phyloP scores from a whole-genome alignment of 2,888 invertebrate genomes.

The Ichneumoninae sp. region DNA sequence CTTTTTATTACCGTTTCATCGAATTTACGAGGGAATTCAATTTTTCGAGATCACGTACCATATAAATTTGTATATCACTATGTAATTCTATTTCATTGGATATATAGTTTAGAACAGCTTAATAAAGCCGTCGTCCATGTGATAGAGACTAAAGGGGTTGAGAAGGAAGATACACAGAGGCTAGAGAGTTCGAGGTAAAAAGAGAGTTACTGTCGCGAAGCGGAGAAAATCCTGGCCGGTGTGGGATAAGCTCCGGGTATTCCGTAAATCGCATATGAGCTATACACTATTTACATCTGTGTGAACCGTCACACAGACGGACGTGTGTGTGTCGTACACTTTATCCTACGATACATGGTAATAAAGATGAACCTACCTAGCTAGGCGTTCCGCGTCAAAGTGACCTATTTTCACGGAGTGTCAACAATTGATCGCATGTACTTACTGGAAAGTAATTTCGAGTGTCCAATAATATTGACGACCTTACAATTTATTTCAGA shows the following conservation, averaged over 20 bases:
- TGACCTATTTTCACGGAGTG: background rate
- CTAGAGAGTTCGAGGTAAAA: conserved; percentile 32
- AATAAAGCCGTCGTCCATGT: conserved; percentile 41
- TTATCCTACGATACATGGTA: conserved; percentile 9
- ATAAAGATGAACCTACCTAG: background rate
- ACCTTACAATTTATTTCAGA: too few species aligned
- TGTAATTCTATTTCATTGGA: conserved; percentile 63
- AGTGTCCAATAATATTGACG: too few species aligned
- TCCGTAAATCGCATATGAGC: conserved; percentile 63
- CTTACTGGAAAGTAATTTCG: background rate
- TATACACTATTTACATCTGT: conserved; percentile 45
- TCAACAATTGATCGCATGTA: background rate
- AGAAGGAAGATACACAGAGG: background rate
- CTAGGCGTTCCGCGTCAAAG: background rate
- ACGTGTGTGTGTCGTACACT: background rate
- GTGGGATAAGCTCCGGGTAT: conserved; percentile 63
- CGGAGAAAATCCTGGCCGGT: conserved; percentile 59
- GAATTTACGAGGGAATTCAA: conserved; percentile 32
- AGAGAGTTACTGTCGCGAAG: conserved; percentile 54
- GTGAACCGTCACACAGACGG: conserved; percentile 11
- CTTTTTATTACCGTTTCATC: background rate
- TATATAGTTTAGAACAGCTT: conserved; percentile 37
- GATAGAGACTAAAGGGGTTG: background rate
- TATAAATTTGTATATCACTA: conserved; percentile 38
- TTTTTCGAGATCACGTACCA: conserved; percentile 14